Percentiles rank a stretch among this genome's conserved stretches.
phyloP scores from a whole-genome alignment of 2,888 invertebrate species.

The Megastigmus dorsalis region DNA sequence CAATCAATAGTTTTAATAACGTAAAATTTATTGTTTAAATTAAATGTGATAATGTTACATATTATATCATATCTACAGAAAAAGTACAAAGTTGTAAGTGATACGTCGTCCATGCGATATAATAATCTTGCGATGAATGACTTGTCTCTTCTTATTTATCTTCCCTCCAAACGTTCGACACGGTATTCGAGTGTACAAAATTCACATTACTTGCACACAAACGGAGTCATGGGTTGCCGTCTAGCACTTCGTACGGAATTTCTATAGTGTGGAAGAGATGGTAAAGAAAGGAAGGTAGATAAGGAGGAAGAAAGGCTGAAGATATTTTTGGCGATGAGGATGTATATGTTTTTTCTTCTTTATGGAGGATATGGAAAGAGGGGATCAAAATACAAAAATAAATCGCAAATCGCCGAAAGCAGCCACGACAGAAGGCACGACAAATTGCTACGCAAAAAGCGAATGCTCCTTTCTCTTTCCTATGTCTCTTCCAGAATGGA shows the following conservation, averaged over 20 bases:
- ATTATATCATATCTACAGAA: slow-evolving; percentile 71
- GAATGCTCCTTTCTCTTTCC: slow-evolving; percentile 55
- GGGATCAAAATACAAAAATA: slow-evolving; percentile 62
- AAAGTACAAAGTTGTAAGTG: slow-evolving; percentile 73
- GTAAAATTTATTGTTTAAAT: slow-evolving; percentile 71
- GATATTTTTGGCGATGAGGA: slow-evolving; percentile 25
- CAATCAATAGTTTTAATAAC: slow-evolving; percentile 68
- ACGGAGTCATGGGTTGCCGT: slow-evolving; percentile 2
- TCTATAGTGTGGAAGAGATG: neutral
- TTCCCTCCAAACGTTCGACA: slow-evolving; percentile 12
- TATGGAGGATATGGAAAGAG: neutral
- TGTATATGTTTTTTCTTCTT: neutral
- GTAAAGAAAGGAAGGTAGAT: neutral
- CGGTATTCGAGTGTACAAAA: slow-evolving; percentile 13
- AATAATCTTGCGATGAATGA: slow-evolving; percentile 60
- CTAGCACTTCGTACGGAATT: neutral
- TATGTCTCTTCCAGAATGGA: neutral
- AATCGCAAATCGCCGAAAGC: slow-evolving; percentile 68
- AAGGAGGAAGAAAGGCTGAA: slow-evolving; percentile 1
- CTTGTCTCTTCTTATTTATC: slow-evolving; percentile 30
- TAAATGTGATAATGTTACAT: slow-evolving; percentile 67
- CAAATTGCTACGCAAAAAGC: slow-evolving; percentile 68
- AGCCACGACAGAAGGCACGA: slow-evolving; percentile 72
- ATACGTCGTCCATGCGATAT: slow-evolving; percentile 59
- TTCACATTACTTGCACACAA: neutral